These are phyloP conservation scores for Nasonovia ribisnigri DNA, from an alignment of 2,888 invertebrate genomes.

Conservation along the genomic window DNA sequence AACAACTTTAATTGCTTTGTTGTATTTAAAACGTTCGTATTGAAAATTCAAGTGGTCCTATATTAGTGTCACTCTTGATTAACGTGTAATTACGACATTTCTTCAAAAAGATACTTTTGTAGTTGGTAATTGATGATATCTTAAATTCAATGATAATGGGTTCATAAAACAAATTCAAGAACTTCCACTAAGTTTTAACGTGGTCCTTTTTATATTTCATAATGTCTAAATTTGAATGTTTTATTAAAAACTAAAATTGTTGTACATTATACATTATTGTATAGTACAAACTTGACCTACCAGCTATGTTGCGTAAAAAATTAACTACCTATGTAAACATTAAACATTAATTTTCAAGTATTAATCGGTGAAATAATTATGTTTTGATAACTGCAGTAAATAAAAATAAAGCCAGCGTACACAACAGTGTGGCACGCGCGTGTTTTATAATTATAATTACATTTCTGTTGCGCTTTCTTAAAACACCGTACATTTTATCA, in stretches of 20 bases:
- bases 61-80: not conserved
- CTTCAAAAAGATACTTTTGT: not conserved
- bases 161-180: not conserved
- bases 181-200: not conserved
- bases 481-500: not conserved
- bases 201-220: not conserved
- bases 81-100: not conserved
- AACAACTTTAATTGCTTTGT: not conserved
- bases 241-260: not conserved
- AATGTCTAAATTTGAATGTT: not conserved
- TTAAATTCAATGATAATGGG: not conserved
- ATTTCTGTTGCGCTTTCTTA: not conserved
- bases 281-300: not conserved
- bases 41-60: not conserved
- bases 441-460: not conserved
- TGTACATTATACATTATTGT: not conserved
- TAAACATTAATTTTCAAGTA: not conserved
- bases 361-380: not conserved
- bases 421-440: not conserved
- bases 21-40: not conserved
- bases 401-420: not conserved
- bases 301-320: not conserved
- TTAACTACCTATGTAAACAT: not conserved
- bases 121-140: not conserved
- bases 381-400: not conserved